Base-by-base conservation (phyloP, 2,888 invertebrate species). In the Willowsia nigromaculata region DNA sequence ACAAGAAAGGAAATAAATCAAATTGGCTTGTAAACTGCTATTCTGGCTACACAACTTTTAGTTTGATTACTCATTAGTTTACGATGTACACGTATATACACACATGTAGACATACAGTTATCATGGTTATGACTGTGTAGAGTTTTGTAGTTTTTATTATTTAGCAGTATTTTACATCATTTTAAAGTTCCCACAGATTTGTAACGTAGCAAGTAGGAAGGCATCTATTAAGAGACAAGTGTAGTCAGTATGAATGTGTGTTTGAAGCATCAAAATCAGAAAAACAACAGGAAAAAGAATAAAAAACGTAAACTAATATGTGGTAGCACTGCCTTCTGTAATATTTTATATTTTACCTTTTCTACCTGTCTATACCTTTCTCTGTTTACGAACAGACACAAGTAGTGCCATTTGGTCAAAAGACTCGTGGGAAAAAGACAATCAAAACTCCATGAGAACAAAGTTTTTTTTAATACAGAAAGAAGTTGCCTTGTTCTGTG, bases 371-470 rank as follows among this genome's bases (percentile, higher is more conserved):
- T 65, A 27, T 59, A 59, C 2, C 47, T 18, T 18, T 18, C 53
- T 53, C 6, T 53, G 27, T 33, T n/a, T 50, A 50, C 13, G 13
- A 56, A 11, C 1, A 33, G 6, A n/a, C 33, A 33, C 30, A n/a
- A n/a, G 50, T 50, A 30, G 27, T 87, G 81, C 81, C 87, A 76
- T 83, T 88, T 90, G 91, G 91, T 90, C 91, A 91, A 91, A 90
- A 90, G 88, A 91, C 91, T 89, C 92, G 92, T 92, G 92, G 92
- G 92, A 92, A 92, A 90, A 89, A 88, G 78, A 89, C 85, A 71
- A 81, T 80, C 87, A 90, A 86, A 90, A 81, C 90, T 90, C 86
- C 90, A 91, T 92, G 92, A 91, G 92, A 92, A 91, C 89, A 88
- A 68, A 11, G 2, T 82, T 88, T 88, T 74, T 88, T 82, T 33